These are phyloP conservation scores for Boloria selene DNA, from an alignment of 2,888 invertebrate genomes.

Conservation along the genomic window DNA sequence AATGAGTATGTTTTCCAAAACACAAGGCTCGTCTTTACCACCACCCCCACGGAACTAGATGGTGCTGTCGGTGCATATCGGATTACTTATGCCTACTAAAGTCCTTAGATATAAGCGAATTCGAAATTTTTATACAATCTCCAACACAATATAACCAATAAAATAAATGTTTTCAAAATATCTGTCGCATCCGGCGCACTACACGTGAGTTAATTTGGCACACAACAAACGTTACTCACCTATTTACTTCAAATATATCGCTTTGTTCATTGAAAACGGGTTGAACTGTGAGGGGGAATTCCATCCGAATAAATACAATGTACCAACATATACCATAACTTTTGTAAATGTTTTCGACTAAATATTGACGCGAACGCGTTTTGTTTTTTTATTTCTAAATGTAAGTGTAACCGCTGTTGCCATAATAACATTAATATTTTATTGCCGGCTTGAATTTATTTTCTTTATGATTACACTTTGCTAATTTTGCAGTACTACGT, in stretches of 20 bases:
- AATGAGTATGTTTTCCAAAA: no score
- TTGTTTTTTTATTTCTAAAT: neutral
- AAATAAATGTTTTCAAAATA: conserved; percentile 16
- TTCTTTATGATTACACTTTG: neutral
- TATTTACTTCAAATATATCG: conserved; percentile 41
- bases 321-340: no score
- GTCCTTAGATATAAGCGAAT: no score
- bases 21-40: no score
- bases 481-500: conserved; percentile 8
- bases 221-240: conserved; percentile 37
- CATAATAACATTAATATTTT: conserved; percentile 2
- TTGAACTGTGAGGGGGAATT: conserved; percentile 32
- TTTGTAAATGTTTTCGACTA: no score
- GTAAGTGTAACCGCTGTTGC: neutral
- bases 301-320: conserved; percentile 28
- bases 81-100: no score
- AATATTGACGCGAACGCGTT: neutral
- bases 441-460: conserved; percentile 2
- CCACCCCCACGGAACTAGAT: no score
- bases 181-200: conserved; percentile 21
- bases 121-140: neutral
- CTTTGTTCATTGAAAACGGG: conserved; percentile 41
- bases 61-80: no score
- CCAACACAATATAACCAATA: conserved; percentile 1
- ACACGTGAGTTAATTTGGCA: conserved; percentile 40